phyloP scores from a whole-genome alignment of 2,797 vertebrate species.

The Lophura swinhoii region DNA sequence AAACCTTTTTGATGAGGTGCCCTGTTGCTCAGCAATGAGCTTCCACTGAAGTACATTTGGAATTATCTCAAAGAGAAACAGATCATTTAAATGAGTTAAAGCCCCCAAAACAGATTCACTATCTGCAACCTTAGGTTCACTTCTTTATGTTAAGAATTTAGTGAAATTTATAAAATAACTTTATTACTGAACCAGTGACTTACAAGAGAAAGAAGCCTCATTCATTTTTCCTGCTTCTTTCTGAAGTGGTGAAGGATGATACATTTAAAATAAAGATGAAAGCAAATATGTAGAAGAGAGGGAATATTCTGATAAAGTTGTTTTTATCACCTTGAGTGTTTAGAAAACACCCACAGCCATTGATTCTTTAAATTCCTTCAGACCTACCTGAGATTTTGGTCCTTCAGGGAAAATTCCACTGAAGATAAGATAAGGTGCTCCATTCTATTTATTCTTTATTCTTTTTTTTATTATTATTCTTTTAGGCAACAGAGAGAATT shows the following conservation, averaged over 20 bases:
- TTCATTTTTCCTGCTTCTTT: slow-evolving; percentile 21
- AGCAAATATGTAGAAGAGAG: slow-evolving; percentile 26
- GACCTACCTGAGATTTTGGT: slow-evolving; percentile 4
- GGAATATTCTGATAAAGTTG: slow-evolving; percentile 27
- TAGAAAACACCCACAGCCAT: slow-evolving; percentile 53
- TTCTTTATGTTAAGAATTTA: slow-evolving; percentile 29
- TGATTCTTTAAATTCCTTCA: slow-evolving; percentile 3
- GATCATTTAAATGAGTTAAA: slow-evolving; percentile 71
- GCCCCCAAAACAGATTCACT: slow-evolving; percentile 48
- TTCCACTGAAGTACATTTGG: slow-evolving; percentile 64
- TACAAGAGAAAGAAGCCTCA: slow-evolving; percentile 29
- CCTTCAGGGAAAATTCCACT: slow-evolving; percentile 47
- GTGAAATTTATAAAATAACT: slow-evolving; percentile 51
- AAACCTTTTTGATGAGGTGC: slow-evolving; percentile 69
- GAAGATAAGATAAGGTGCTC: slow-evolving; percentile 48
- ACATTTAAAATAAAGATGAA: slow-evolving; percentile 51
- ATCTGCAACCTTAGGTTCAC: slow-evolving; percentile 7
- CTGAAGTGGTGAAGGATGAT: slow-evolving; percentile 1
- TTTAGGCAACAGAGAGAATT: slow-evolving; percentile 52
- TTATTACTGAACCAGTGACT: background rate
- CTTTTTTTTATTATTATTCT: background rate
- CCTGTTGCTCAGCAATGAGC: slow-evolving; percentile 66
- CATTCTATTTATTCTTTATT: slow-evolving; percentile 21
- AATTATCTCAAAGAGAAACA: slow-evolving; percentile 67
- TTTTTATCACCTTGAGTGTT: slow-evolving; percentile 36